Conservation (phyloP, 2,888 invertebrate species). For the Eilema griseolum region DNA sequence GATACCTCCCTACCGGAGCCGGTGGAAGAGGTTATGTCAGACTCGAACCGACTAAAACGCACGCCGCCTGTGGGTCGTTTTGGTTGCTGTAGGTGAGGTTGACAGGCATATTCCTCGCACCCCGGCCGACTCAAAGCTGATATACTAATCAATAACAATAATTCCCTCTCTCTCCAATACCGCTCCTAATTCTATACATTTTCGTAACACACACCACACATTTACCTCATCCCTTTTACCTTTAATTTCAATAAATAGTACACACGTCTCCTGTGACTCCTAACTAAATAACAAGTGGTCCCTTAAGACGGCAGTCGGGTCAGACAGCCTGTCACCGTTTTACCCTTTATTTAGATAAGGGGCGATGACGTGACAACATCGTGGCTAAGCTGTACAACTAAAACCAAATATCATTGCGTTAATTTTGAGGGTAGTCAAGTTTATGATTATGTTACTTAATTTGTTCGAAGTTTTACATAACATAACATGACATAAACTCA, state of each 20-base stretch:
- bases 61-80: too few species aligned
- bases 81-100: too few species aligned
- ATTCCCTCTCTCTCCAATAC: not conserved
- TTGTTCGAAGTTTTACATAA: too few species aligned
- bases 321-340: not conserved
- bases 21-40: too few species aligned
- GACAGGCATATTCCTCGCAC: too few species aligned
- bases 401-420: not conserved
- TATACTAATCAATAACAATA: too few species aligned
- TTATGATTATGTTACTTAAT: not conserved
- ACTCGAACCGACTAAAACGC: too few species aligned
- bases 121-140: too few species aligned
- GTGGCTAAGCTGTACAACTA: not conserved
- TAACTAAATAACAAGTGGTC: constrained; percentile 6
- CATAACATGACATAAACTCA: too few species aligned
- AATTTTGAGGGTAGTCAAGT: not conserved
- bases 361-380: not conserved
- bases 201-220: not conserved
- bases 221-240: not conserved
- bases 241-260: not conserved
- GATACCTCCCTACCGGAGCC: too few species aligned
- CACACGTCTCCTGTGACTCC: not conserved
- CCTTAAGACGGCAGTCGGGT: not conserved
- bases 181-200: not conserved
- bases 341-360: not conserved